phyloP scores from a whole-genome alignment of 2,797 vertebrate genomes.

The Brachyrhaphis roseni region DNA sequence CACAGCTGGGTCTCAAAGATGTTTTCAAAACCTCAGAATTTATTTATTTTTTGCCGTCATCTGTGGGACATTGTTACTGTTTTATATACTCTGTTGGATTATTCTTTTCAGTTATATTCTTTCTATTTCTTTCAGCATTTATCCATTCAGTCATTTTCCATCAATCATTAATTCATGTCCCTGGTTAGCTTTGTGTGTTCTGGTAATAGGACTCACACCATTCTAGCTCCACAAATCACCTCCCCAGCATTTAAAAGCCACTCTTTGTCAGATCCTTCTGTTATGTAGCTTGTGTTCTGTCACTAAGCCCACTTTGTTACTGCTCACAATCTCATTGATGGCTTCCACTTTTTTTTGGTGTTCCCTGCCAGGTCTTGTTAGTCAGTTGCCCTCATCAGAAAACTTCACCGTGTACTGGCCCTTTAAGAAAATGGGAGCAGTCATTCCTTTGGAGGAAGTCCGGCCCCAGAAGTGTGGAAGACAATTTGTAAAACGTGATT shows the following conservation, averaged over 20 bases:
- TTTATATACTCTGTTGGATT: not conserved
- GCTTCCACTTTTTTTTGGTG: not conserved
- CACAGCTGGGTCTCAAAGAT: not conserved
- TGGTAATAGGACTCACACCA: not conserved
- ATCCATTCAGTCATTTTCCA: not conserved
- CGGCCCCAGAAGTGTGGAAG: too few species aligned
- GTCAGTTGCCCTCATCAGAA: not conserved
- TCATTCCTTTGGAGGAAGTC: too few species aligned
- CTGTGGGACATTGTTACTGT: not conserved
- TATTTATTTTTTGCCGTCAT: too few species aligned
- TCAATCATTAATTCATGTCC: too few species aligned
- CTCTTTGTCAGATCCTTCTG: not conserved
- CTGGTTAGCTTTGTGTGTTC: not conserved
- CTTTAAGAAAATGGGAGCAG: not conserved
- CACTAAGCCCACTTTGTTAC: not conserved
- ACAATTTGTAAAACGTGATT: too few species aligned
- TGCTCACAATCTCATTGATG: too few species aligned
- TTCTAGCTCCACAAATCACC: not conserved
- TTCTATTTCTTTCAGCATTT: not conserved
- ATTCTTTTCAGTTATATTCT: not conserved
- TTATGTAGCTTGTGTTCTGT: not conserved
- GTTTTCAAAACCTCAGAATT: not conserved
- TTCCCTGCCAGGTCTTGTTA: not conserved
- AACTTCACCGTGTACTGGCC: not conserved
- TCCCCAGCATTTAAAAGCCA: not conserved